Evolutionary conservation across 2,797 vertebrate genomes (phyloP), one percentile per base, ranked within the genome.

Genomic region (Neoniphon sammara): DNA sequence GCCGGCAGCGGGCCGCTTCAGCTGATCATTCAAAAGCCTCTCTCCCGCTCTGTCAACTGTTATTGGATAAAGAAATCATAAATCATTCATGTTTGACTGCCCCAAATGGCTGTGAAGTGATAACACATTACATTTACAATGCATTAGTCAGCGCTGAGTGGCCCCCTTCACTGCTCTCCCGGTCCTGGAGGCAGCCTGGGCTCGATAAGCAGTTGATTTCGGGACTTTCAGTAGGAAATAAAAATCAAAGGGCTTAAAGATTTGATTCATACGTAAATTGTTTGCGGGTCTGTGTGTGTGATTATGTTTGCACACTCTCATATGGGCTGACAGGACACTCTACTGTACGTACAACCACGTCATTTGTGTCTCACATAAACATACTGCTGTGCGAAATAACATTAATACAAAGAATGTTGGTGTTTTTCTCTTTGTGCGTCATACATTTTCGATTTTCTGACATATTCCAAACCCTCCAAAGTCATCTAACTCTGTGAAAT

Each of bases 1-100:
- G 50, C 56, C 63, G 66, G 55, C 15, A 44, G 73, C 27, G 15
- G 31, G 31, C 44, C 56, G 74, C 68, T 83, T 78, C 39, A 44
- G 62, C 10, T 56, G 52, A 69, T 82, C 39, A 74, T 78, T 80
- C 36, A n/a, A 42, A 59, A 67, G 15, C 10, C 56, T 27, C 53
- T 7, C n/a, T 56, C 25, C 49, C 66, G 47, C 54, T 76, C 76
- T 52, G 42, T 67, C 39, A 54, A 12, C 54, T 55, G 70, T 68
- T 55, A 69, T 75, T 66, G 60, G 34, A 62, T 42, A 66, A 54
- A 53, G 15, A 65, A 46, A 59, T 58, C 57, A 57, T 73, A 5
- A 68, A 69, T 77, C 46, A 66, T 60, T 76, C 69, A 56, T 65
- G 18, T 68, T 39, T 66, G 20, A 46, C 47, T 21, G 23, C 59